Evolutionary conservation across 2,888 invertebrate genomes (phyloP), one percentile per base, ranked within the genome.

Genomic region (Drosophila multiciliata): DNA sequence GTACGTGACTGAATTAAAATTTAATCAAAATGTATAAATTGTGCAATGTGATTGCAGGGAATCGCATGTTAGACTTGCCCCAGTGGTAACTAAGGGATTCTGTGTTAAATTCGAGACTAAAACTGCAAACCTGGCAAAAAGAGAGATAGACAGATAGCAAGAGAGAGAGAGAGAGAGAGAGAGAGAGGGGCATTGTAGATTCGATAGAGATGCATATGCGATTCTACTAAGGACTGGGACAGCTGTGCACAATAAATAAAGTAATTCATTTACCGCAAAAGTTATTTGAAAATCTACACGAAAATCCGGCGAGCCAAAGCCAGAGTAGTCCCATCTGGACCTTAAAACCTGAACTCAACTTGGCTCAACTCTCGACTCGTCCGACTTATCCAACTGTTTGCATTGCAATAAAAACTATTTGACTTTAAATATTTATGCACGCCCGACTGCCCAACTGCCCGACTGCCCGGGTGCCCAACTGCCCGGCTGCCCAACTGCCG

Each of bases 1-100:
- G 82, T 87, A 91, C 91, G 91, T 91, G 92, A 92, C 90, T 89
- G 82, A 89, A 83, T 83, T 80, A 82, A 88, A 91, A 80, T 90
- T 87, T 89, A 91, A 91, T 90, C 91, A 89, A 87, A 84, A 87
- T 85, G 78, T 80, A 85, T 87, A 91, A 92, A 87, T 83, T 82
- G 79, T 81, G 67, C 65, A 73, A 45, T 54, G 57, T 50, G 54
- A 53, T 29, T 55, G 69, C 55, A 54, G 35, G 9, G 49, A n/a
- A 26, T 15, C 17, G 52, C 42, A 53, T 54, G 23, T 17, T 17
- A 42, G 17, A 38, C 8, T 38, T 32, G 45, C 9, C 20, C 12
- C 15, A 50, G 45, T 57, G 40, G 29, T 26, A 38, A 15, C 29
- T 20, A 40, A 15, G 11, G 57, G n/a, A n/a, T 55, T 55, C 26